Conservation (phyloP, 37 sponge, comb jelly and placozoan species). For the Hormiphora californensis region DNA sequence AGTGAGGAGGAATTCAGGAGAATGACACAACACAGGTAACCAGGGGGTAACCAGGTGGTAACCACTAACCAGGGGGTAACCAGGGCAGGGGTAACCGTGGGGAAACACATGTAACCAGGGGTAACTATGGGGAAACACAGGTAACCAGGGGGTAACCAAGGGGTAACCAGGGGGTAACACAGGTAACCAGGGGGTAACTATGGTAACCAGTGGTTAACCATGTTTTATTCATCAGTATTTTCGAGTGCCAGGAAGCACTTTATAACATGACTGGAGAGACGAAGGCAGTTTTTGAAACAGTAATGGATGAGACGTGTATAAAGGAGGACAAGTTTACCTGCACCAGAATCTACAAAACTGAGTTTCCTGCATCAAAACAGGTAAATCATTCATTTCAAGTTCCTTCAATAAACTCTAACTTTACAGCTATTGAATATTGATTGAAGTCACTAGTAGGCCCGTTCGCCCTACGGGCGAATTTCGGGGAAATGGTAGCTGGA, state of each 20-base stretch:
- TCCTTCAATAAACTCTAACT: not conserved
- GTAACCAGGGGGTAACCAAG: not conserved
- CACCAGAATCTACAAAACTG: not conserved
- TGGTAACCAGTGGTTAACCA: not conserved
- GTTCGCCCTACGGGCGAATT: no score
- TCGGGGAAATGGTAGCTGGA: no score
- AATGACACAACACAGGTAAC: no score
- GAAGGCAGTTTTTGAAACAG: not conserved
- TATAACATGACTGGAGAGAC: not conserved
- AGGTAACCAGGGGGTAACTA: not conserved
- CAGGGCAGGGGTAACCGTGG: no score
- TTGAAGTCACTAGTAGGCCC: not conserved
- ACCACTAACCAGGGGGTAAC: no score
- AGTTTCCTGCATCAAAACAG: not conserved
- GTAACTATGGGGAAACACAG: not conserved
- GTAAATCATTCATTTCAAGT: not conserved
- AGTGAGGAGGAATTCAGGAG: no score
- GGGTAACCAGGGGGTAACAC: not conserved
- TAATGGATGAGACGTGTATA: not conserved
- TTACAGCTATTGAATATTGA: not conserved
- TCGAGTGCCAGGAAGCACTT: not conserved
- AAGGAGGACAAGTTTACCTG: not conserved
- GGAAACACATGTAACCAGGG: no score
- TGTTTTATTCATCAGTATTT: slow-evolving; percentile 5
- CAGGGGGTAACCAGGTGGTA: no score